Evolutionary conservation across 2,888 invertebrate genomes (phyloP).

Genomic region (Leucophenga montana): DNA sequence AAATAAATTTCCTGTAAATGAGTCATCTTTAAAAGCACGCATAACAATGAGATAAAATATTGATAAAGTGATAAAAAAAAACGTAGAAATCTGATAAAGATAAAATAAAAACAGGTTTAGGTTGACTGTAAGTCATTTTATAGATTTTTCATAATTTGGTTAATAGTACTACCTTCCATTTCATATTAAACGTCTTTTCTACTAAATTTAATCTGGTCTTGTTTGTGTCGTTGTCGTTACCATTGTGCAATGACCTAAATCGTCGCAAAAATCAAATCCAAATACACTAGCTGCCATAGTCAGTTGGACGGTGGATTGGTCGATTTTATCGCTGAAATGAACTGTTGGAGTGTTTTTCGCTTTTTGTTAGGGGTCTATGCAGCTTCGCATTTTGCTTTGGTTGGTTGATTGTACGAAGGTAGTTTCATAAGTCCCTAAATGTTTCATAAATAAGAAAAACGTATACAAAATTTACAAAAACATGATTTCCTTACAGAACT

Average conservation of each 20-base stretch:
- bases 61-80: not conserved
- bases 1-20: constrained; percentile 59
- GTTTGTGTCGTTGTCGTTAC: constrained; percentile 32
- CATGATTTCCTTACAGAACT: too few species aligned
- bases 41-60: not conserved
- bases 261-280: constrained; percentile 48
- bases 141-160: too few species aligned
- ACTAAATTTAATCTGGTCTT: constrained; percentile 58
- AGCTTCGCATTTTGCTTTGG: constrained; percentile 35
- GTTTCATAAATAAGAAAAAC: constrained; percentile 26
- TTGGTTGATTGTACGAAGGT: too few species aligned
- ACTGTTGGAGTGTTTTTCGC: constrained; percentile 7
- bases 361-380: constrained; percentile 31
- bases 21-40: constrained; percentile 44
- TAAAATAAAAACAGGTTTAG: too few species aligned
- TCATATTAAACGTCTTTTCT: constrained; percentile 25
- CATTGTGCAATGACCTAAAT: constrained; percentile 68
- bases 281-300: constrained; percentile 39
- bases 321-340: not conserved
- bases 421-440: not conserved
- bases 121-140: too few species aligned
- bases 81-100: too few species aligned
- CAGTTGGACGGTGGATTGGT: not conserved
- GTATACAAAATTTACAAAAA: not conserved
- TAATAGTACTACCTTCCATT: too few species aligned